phyloP scores from a whole-genome alignment of 2,797 vertebrate species.

The Enteromius paludinosus region DNA sequence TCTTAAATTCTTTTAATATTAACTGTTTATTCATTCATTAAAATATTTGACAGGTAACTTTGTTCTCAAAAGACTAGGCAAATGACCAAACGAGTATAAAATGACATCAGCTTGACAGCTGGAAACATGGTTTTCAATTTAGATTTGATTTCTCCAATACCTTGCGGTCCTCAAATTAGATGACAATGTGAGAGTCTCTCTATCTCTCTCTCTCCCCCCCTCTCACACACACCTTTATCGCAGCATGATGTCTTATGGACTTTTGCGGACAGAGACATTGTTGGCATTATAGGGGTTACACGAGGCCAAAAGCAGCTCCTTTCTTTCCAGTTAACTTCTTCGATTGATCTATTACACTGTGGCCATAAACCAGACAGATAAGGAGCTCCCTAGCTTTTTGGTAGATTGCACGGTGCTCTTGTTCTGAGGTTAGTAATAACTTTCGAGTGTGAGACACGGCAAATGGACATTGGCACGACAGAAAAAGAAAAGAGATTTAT shows the following conservation, averaged over 20 bases:
- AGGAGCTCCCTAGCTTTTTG: constrained; percentile 59
- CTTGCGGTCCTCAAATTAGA: constrained; percentile 41
- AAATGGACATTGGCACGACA: constrained; percentile 62
- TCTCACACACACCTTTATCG: constrained; percentile 44
- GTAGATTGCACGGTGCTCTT: constrained; percentile 65
- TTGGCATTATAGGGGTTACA: constrained; percentile 49
- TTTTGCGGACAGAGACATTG: constrained; percentile 38
- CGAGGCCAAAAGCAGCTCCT: constrained; percentile 29
- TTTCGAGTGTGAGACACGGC: constrained; percentile 59
- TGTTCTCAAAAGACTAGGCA: background rate
- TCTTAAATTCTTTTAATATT: background rate
- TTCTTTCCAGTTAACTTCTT: constrained; percentile 56
- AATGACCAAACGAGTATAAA: constrained; percentile 17
- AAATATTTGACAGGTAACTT: constrained; percentile 15
- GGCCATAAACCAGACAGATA: constrained; percentile 60
- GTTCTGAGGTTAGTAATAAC: constrained; percentile 70
- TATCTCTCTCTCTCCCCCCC: constrained; percentile 23
- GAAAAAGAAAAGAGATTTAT: constrained; percentile 66
- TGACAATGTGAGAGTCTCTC: constrained; percentile 44
- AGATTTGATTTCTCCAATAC: constrained; percentile 41
- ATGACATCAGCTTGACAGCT: constrained; percentile 12
- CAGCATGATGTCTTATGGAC: constrained; percentile 37
- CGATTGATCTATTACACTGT: constrained; percentile 61
- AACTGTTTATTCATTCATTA: background rate
- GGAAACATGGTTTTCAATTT: constrained; percentile 40